These are phyloP conservation scores for Drosophila lacicola DNA, from an alignment of 2,888 invertebrate species.

Conservation along the genomic window DNA sequence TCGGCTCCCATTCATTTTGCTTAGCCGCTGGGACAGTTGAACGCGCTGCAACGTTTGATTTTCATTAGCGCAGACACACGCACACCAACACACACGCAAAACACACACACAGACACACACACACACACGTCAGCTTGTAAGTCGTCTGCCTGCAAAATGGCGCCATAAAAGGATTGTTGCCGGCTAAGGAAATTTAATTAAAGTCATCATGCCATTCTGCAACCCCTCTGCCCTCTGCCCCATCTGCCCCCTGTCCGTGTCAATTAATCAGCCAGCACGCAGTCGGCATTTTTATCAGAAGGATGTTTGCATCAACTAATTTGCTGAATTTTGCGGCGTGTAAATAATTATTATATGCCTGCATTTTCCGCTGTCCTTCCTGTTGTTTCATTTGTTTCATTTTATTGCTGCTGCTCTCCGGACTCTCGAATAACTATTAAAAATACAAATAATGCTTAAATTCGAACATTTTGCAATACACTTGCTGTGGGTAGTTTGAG, in stretches of 20 bases:
- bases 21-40: conserved; percentile 47
- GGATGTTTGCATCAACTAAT: conserved; percentile 79
- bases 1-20: conserved; percentile 48
- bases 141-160: conserved; percentile 47
- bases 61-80: conserved; percentile 49
- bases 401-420: not conserved
- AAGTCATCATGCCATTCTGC: conserved; percentile 53
- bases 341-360: conserved; percentile 61
- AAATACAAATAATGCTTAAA: not conserved
- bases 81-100: conserved; percentile 21
- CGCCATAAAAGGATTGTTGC: conserved; percentile 77
- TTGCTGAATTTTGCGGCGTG: conserved; percentile 60
- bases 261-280: conserved; percentile 60
- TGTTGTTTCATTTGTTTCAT: conserved; percentile 2
- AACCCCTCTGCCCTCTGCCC: not conserved
- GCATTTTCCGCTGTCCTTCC: conserved; percentile 52
- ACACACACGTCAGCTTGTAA: conserved; percentile 26
- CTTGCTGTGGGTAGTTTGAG: no score
- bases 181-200: conserved; percentile 75
- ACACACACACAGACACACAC: conserved; percentile 11
- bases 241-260: not conserved
- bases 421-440: conserved; percentile 1
- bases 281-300: conserved; percentile 59
- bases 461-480: not conserved
- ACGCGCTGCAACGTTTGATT: conserved; percentile 60